Evolutionary conservation across 2,888 invertebrate genomes (phyloP), one percentile per base, ranked within the genome.

Genomic region (Aphidoletes aphidimyza): DNA sequence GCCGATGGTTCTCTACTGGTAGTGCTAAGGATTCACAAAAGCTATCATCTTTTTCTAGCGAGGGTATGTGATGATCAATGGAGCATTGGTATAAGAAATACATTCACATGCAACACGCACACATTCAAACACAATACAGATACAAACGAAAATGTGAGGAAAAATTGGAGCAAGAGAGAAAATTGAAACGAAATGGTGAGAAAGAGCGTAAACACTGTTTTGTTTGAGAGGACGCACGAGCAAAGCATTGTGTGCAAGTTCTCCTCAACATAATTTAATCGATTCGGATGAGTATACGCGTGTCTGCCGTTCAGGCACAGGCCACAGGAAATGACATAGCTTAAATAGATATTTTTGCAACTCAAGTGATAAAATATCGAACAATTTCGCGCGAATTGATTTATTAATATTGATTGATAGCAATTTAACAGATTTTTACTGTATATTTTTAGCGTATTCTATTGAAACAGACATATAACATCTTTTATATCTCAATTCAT

Each of bases 281-380:
- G 54, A 54, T 54, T 54, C 54, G 54, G 54, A 54, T 22, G 22
- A 54, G 54, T 69, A 14, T 69, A 69, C 69, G 69, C 69, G 69
- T 69, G 69, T 69, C 69, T 69, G 34, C 69, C 30, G 30, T 69
- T 69, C n/a, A n/a, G 69, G 69, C 69, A 69, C 34, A 69, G 69
- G 11, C 0, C 6, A 9, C 0, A 30, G 30, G 30, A 34, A 69
- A 69, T 69, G 69, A 69, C 69, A 69, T 30, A 69, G 69, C 69
- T 69, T 69, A 30, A 30, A 69, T 22, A 54, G 54, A 54, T 54
- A 54, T 54, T 54, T 54, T 54, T 26, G 54, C 22, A 22, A 54
- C 5, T 69, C 69, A n/a, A 69, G n/a, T 30, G 69, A 69, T 69
- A 69, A 69, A 69, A 69, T 30, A 69, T 69, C 34, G 69, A 69